Base-by-base conservation (phyloP, 2,888 invertebrate species). In the Petrophora chlorosata region DNA sequence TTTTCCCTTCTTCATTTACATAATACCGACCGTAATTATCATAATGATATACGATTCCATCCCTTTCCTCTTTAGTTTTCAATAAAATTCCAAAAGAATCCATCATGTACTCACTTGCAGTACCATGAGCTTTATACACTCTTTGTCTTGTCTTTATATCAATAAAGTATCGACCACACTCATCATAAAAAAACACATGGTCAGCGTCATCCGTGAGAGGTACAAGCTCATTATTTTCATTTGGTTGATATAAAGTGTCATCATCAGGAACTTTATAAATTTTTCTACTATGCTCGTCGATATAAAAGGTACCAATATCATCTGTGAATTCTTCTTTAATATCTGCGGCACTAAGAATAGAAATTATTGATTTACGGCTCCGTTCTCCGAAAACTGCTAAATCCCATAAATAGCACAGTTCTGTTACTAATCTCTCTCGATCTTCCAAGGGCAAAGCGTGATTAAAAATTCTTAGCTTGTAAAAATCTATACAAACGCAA, bases 1-100 rank as follows among this genome's bases (percentile, higher is more conserved):
- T 80, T 66, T 82, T 85, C n/a, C 86, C 88, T 38, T 79, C 67
- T 1, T 62, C 61, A 55, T 89, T 73, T 15, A 86, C 70, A 53
- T 83, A 89, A 61, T 88, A 90, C 10, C 89, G 79, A 8, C 90
- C 90, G 59, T 67, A 90, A 54, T 72, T 83, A 62, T 90, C 89
- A 58, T 82, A 90, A 54, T 79, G 81, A 66, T 74, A 90, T n/a
- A 61, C 74, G 5, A 70, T 56, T 9, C 84, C 87, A 45, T 86
- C 80, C 46, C 76, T 70, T 46, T 69, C 73, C 67, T 89, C 90
- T 66, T 85, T 85, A 8, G 76, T 58, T 70, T 90, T 88, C 39
- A 88, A 45, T 33, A 90, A 65, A 16, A 77, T 62, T 23, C 90
- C 90, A 19, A 78, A 56, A n/a, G 77, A 72, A 52, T 84, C 83